Conservation (phyloP, 1,140 invertebrate genomes). For the Ridgeia piscesae region DNA sequence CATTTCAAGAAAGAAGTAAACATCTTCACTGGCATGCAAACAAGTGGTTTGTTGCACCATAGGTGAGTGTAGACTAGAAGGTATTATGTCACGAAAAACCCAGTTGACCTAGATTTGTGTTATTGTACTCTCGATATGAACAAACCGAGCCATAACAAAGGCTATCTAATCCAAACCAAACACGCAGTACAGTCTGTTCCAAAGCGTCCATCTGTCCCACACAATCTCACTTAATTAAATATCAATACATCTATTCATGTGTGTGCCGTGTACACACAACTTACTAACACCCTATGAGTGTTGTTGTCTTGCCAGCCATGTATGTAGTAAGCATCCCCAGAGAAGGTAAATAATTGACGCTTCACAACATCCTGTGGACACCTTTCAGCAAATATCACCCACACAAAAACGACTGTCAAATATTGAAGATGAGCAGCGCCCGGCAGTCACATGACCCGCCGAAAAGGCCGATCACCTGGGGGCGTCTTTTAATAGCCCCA, state of each 20-base stretch:
- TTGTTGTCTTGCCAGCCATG: background rate
- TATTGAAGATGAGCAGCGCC: background rate
- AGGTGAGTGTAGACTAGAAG: background rate
- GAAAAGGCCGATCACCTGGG: background rate
- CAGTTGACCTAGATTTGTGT: background rate
- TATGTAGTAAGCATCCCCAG: background rate
- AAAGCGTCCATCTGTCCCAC: background rate
- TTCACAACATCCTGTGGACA: background rate
- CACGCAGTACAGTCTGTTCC: background rate
- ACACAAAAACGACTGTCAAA: background rate
- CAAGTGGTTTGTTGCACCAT: no score
- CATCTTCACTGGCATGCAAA: no score
- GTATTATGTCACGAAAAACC: background rate
- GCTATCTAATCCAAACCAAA: no score
- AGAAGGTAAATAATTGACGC: background rate
- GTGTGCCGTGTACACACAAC: background rate
- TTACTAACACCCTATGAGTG: background rate
- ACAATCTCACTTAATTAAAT: background rate
- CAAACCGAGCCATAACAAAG: background rate
- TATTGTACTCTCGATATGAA: background rate
- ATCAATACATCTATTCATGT: background rate
- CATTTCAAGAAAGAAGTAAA: no score
- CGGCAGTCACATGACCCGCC: background rate
- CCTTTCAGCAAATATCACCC: background rate
- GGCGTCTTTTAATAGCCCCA: background rate